Base-by-base conservation (phyloP, 2,888 invertebrate genomes). In the Epicampocera succincta region DNA sequence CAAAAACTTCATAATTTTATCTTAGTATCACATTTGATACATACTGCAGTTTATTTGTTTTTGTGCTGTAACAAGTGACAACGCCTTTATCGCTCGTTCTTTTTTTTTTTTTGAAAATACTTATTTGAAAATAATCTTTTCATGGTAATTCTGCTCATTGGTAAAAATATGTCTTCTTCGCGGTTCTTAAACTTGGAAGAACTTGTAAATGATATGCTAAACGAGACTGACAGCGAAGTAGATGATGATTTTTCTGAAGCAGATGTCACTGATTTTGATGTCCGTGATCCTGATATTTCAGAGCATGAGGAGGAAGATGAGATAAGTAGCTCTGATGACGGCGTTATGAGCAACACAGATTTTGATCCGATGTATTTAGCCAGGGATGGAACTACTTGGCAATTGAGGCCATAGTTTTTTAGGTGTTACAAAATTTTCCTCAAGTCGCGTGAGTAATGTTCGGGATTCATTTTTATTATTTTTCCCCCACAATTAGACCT, bases 401-500 rank as follows among this genome's bases (percentile, higher is more conserved):
- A 4, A 42, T 11, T 60, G 54, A 54, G 3, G 6, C 12, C 15
- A 54, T 11, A n/a, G n/a, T n/a, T n/a, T n/a, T n/a, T n/a, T n/a
- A n/a, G n/a, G n/a, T n/a, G n/a, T n/a, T n/a, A n/a, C n/a, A n/a
- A n/a, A 13, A n/a, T 13, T 48, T 33, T 44, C 58, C 15, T 44
- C 21, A 42, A 44, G 29, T 21, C 19, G 58, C 5, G 29, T 56
- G 3, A 21, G 33, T 44, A 58, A 19, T 25, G 42, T 42, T 33
- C 42, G 15, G 13, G 58, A 58, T 40, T 58, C 58, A 0, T 71
- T 58, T 58, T 40, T 71, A 44, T 44, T 54, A 29, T 54, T 54
- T 54, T 54, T 54, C n/a, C 29, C n/a, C 69, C 68, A 38, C 40
- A 56, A 42, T 1, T 71, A 46, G n/a, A n/a, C n/a, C n/a, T n/a